Base-by-base conservation (phyloP, 2,888 invertebrate species). In the Dolichomitus sp. region DNA sequence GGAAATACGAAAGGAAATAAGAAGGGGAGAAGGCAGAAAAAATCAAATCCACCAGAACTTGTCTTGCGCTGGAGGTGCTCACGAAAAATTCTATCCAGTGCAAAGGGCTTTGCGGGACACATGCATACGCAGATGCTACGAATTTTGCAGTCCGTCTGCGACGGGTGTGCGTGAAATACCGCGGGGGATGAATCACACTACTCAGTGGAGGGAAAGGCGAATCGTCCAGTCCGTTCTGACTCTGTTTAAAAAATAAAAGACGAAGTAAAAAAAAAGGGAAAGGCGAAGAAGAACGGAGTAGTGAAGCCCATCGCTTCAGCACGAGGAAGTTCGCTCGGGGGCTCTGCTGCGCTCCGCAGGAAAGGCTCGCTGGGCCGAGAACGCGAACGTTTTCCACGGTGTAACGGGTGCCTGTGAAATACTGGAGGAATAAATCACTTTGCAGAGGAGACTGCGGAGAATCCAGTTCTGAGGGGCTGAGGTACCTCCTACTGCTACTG, bases 391-490 rank as follows among this genome's bases (percentile, higher is more conserved):
- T 79, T 76, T 80, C 74, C 72, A 72, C 69, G 73, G 75, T 80
- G 80, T 69, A 80, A 80, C 80, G 61, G 80, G 80, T 80, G 80
- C 76, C 73, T 45, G 80, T 83, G 83, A 83, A 83, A 83, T 83
- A 83, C 76, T 50, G 52, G 48, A 61, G 72, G 80, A 80, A 83
- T 83, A 83, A 83, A 83, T 83, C 83, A 83, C 80, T 76, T 83
- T 23, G 30, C 63, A 69, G 61, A 65, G 42, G 69, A 70, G 70
- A 70, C 54, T 45, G 70, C 69, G 37, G 40, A 61, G 74, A 78
- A 81, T 69, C 69, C 73, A 74, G 50, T 69, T 63, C 63, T 57
- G 54, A 57, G 37, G 59, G 70, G 48, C 66, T 59, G 17, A 68
- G 27, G 23, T 19, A 37, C 9, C 57, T 17, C 40, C 33, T 5